Percentiles rank a stretch among this genome's conserved stretches.
Conservation (phyloP, 2,797 vertebrate genomes). For the Setipinna tenuifilis region DNA sequence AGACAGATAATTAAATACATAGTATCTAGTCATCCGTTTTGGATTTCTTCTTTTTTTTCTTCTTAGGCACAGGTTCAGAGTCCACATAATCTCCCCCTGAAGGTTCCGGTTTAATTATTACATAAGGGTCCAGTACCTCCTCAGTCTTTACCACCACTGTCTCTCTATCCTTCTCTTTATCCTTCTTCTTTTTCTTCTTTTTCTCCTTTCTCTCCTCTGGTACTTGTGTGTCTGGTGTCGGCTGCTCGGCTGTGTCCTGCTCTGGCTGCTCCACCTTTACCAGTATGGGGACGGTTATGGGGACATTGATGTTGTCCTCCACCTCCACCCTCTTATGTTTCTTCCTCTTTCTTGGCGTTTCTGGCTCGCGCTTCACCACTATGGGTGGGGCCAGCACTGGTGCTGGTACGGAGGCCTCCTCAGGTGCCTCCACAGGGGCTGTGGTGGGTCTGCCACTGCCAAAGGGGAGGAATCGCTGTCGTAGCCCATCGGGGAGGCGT, state of each 20-base stretch:
- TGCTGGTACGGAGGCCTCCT: conserved; percentile 39
- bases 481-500: conserved; percentile 73
- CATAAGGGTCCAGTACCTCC: conserved; percentile 47
- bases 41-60: conserved; percentile 59
- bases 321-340: conserved; percentile 61
- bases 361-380: conserved; percentile 42
- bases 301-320: conserved; percentile 22
- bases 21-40: conserved; percentile 51
- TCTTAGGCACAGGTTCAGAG: conserved; percentile 58
- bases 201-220: conserved; percentile 62
- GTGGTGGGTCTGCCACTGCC: conserved; percentile 67
- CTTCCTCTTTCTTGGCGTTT: conserved; percentile 47
- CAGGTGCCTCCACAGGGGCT: background rate
- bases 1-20: background rate
- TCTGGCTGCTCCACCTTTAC: background rate
- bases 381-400: no score
- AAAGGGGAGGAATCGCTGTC: conserved; percentile 82
- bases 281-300: background rate
- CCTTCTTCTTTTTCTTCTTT: conserved; percentile 59
- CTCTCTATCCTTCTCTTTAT: conserved; percentile 49
- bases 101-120: conserved; percentile 51
- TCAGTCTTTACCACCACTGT: conserved; percentile 34
- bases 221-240: background rate
- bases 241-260: background rate
- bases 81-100: conserved; percentile 44